These are phyloP conservation scores for Archivesica marissinica DNA, from an alignment of 1,140 invertebrate genomes.

Conservation along the genomic window DNA sequence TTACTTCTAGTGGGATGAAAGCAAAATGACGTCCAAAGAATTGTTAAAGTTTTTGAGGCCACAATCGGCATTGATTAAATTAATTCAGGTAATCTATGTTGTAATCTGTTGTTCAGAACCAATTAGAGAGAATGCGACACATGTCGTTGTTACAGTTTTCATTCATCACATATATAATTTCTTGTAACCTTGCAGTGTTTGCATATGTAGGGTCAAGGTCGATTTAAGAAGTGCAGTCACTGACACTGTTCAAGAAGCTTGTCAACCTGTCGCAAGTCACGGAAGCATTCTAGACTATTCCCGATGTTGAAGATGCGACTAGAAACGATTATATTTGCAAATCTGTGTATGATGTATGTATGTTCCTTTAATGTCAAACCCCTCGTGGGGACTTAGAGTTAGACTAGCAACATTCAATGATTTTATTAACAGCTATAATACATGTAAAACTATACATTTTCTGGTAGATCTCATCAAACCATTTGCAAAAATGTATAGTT, in stretches of 20 bases:
- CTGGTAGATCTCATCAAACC: too few species aligned
- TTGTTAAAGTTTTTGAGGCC: conserved; percentile 54
- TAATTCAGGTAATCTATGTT: conserved; percentile 31
- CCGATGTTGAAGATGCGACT: too few species aligned
- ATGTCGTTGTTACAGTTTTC: background rate
- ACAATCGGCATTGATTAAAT: conserved; percentile 33
- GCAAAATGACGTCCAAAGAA: conserved; percentile 40
- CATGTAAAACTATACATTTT: too few species aligned
- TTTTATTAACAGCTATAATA: too few species aligned
- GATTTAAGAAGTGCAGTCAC: background rate
- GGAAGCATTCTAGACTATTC: too few species aligned
- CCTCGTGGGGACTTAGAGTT: too few species aligned
- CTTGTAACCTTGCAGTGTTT: background rate
- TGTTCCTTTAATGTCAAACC: too few species aligned
- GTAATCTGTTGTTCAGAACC: background rate
- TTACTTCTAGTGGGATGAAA: background rate
- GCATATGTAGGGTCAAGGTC: conserved; percentile 53
- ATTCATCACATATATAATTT: background rate
- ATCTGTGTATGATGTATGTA: too few species aligned
- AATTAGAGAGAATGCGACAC: background rate
- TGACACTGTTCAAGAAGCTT: background rate
- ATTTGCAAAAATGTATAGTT: too few species aligned
- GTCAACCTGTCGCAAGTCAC: too few species aligned
- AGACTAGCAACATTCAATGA: too few species aligned
- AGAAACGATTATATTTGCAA: too few species aligned